Base-by-base conservation (phyloP, 2,888 invertebrate species). In the Nemurella pictetii region DNA sequence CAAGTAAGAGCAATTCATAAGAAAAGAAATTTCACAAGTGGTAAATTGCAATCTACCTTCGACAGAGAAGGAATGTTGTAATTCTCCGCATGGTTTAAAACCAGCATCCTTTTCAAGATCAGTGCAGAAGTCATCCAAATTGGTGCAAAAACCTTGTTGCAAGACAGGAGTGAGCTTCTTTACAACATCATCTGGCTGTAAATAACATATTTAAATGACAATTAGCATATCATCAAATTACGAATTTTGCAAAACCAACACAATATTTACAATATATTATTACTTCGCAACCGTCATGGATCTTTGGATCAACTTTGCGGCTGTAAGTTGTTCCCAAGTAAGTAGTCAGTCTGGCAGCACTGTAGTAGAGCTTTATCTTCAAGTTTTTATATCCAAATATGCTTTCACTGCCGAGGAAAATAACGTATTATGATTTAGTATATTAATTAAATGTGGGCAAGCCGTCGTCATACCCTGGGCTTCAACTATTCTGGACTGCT, bases 321-420 rank as follows among this genome's bases (percentile, higher is more conserved):
- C 93, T 91, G 89, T 95, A 97, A 82, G 93, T 93, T 88, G 97
- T 92, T 84, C 94, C 94, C 83, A 98, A 90, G 89, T 95, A 98
- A 84, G 97, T 95, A 88, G 94, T 94, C 85, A 98, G 92, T 86
- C 94, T 94, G 27, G 94, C 95, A 84, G 97, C 97, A 86, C 95
- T 94, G 89, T 96, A 98, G 89, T 94, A 95, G 1, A 98, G 90
- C 86, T 94, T 93, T 1, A 98, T 94, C 85, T 93, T 92, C 55
- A 99, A 91, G 88, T 96, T 95, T 89, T 95, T 94, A 89, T 98
- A 99, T 1, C 99, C 99, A 92, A 98, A 98, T 89, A 99, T 97
- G 86, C 94, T 95, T 91, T 99, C 99, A 88, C 94, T 93, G 89
- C 35, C 90, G 90, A 86, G 86, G 80, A 86, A 86, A 87, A 26